These are phyloP conservation scores for Maniola hyperantus DNA, from an alignment of 2,888 invertebrate genomes.

Conservation along the genomic window DNA sequence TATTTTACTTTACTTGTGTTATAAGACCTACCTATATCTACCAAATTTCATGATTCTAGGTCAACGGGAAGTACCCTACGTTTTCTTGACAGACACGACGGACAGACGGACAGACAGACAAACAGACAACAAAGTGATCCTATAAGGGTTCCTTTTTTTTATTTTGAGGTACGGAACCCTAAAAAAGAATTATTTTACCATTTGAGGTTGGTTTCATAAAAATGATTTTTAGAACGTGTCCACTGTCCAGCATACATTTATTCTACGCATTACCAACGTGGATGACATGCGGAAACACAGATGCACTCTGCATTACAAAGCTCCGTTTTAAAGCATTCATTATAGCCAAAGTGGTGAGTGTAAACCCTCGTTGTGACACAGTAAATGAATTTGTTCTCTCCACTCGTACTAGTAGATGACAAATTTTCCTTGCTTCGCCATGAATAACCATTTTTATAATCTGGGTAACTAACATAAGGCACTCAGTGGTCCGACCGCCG, in stretches of 20 bases:
- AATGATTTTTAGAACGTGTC: background rate
- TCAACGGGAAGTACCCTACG: too few species aligned
- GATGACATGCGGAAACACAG: background rate
- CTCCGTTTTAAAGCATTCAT: background rate
- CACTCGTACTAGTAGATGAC: background rate
- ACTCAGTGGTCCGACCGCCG: too few species aligned
- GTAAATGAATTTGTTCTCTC: background rate
- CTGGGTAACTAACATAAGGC: background rate
- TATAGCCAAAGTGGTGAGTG: conserved; percentile 6
- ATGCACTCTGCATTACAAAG: background rate
- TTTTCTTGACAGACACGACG: too few species aligned
- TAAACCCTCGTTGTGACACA: background rate
- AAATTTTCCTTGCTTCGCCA: background rate
- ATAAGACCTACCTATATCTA: too few species aligned
- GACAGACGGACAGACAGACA: too few species aligned
- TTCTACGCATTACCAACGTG: background rate
- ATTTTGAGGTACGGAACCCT: too few species aligned
- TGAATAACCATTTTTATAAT: background rate
- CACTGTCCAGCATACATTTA: background rate
- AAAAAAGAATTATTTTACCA: too few species aligned
- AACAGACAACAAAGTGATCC: too few species aligned
- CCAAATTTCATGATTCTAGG: too few species aligned
- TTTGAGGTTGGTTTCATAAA: too few species aligned
- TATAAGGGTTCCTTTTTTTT: too few species aligned
- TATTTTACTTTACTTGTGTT: too few species aligned